Evolutionary conservation across 2,888 invertebrate genomes (phyloP), one percentile per base, ranked within the genome.

Genomic region (Cerastis leucographa): DNA sequence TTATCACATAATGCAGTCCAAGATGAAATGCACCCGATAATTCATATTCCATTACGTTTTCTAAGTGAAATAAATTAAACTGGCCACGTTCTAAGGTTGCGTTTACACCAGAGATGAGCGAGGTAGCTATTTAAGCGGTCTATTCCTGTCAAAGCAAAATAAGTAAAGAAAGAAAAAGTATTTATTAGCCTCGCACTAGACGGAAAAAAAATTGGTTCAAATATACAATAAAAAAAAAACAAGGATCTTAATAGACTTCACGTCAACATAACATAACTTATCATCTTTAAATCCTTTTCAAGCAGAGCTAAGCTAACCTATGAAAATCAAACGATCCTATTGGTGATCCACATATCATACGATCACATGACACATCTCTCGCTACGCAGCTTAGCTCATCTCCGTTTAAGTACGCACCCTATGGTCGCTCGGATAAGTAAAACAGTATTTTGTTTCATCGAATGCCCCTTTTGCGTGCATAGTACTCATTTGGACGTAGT

Each of bases 381-480:
- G 29, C 46, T 62, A n/a, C 49, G 14, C n/a, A n/a, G 42, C 51
- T 25, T 22, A 70, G 59, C 61, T 11, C 51, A 76, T 79, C 12
- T 35, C 12, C 25, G 0, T 9, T 51, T 51, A 17, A 9, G 25
- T 54, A 62, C 7, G 61, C 44, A 25, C 12, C 79, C 25, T 74
- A 35, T 51, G 22, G 25, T 70, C 61, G 35, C 22, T 69, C 42
- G n/a, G 51, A 68, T 76, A 76, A 69, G 70, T 77, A 76, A 80
- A 82, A 74, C 71, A 76, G 76, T 83, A 82, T 88, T 88, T 88
- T 86, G 79, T 86, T 85, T 78, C 81, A 89, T 90, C 80, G 88
- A 90, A 91, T 90, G 90, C 87, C 89, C 80, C 83, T 89, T 90
- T 92, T 87, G 92, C 93, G 92, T 93, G 93, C 74, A 77, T 76